Evolutionary conservation across 2,113 vertebrate genomes (phyloP).

Genomic region (Salvator merianae): DNA sequence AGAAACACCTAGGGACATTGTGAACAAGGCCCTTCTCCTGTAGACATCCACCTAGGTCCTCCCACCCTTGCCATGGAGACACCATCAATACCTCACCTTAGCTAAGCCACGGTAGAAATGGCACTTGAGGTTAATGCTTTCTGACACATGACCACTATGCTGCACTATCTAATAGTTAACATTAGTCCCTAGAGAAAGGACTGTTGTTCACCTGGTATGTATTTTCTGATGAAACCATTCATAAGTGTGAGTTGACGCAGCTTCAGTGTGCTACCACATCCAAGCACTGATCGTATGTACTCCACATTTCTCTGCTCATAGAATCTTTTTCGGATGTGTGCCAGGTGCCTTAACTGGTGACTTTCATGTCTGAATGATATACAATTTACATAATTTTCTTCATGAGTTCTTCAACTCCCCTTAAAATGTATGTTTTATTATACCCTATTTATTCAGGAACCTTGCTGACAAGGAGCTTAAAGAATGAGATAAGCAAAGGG

Average conservation of each 20-base stretch:
- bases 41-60: too few relatives aligned
- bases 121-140: not conserved
- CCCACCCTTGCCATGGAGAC: too few relatives aligned
- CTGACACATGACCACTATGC: not conserved
- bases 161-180: not conserved
- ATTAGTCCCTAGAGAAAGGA: not conserved
- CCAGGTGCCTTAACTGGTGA: not conserved
- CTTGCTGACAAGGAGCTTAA: constrained; percentile 2
- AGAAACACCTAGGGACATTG: too few relatives aligned
- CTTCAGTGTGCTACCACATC: not conserved
- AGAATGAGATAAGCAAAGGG: constrained; percentile 20
- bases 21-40: too few relatives aligned
- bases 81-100: too few relatives aligned
- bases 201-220: not conserved
- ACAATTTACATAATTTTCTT: not conserved
- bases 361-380: constrained; percentile 20
- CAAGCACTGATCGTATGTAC: not conserved
- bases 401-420: not conserved
- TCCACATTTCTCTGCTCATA: not conserved
- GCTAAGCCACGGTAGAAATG: not conserved
- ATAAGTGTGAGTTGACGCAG: not conserved
- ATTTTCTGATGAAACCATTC: not conserved
- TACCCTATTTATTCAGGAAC: constrained; percentile 32
- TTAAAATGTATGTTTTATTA: constrained; percentile 26
- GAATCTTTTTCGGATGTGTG: fast-evolving